phyloP scores from a whole-genome alignment of 2,888 invertebrate genomes.

The Limnephilus marmoratus region DNA sequence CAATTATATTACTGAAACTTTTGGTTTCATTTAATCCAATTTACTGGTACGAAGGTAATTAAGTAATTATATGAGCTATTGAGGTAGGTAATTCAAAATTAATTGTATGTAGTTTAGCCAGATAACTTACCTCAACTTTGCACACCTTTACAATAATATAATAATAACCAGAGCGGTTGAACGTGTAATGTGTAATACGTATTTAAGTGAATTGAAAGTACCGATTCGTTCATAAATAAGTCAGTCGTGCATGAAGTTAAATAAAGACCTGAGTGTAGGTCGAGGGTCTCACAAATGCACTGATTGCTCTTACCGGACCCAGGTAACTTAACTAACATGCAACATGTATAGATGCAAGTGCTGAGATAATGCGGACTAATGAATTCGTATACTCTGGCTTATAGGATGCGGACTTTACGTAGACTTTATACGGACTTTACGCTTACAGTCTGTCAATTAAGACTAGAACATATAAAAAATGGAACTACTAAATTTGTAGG shows the following conservation, averaged over 20 bases:
- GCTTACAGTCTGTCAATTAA: no score
- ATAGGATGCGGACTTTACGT: background rate
- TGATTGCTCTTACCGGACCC: background rate
- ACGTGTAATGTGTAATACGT: background rate
- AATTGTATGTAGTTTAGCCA: no score
- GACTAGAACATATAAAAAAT: no score
- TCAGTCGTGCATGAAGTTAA: background rate
- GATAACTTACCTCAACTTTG: no score
- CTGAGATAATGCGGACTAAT: background rate
- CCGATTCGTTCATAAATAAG: background rate
- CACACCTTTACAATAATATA: background rate
- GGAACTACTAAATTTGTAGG: no score
- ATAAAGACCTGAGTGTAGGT: background rate
- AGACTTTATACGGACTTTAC: no score
- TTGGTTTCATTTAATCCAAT: no score
- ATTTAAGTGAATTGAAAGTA: background rate
- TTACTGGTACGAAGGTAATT: no score
- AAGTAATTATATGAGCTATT: no score
- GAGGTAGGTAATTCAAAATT: no score
- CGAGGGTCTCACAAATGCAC: background rate
- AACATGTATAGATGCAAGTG: background rate
- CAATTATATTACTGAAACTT: no score
- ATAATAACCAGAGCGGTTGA: background rate
- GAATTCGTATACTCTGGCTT: no score
- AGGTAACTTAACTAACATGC: background rate